These are phyloP conservation scores for Mythimna ferrago DNA, from an alignment of 2,888 invertebrate species.

Conservation along the genomic window DNA sequence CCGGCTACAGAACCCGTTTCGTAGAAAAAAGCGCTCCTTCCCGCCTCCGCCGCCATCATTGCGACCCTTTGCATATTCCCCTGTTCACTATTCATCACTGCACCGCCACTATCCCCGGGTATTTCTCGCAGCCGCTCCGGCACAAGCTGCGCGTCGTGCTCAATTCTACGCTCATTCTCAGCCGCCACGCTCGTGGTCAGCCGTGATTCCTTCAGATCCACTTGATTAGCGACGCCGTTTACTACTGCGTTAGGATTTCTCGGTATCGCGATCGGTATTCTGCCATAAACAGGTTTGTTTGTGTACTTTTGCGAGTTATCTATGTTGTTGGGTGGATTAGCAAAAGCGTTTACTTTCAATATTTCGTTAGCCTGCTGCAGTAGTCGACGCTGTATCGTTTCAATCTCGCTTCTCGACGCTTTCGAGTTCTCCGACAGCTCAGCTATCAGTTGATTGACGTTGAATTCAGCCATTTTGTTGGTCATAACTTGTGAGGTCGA, in stretches of 20 bases:
- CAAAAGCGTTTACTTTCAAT: conserved; percentile 87
- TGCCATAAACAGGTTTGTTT: conserved; percentile 81
- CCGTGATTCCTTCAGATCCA: conserved; percentile 71
- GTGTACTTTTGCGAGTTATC: conserved; percentile 81
- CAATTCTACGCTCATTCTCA: conserved; percentile 71
- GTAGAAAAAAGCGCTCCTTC: conserved; percentile 91
- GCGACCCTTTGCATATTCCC: conserved; percentile 87
- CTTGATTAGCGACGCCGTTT: conserved; percentile 68
- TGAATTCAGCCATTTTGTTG: conserved; percentile 81
- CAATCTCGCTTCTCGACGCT: conserved; percentile 86
- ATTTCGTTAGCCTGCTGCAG: conserved; percentile 87
- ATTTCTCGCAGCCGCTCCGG: conserved; percentile 86
- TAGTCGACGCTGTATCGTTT: conserved; percentile 84
- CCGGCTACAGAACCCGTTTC: conserved; percentile 88
- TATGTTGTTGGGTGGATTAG: conserved; percentile 81
- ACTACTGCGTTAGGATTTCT: conserved; percentile 73
- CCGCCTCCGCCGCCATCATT: conserved; percentile 82
- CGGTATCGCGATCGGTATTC: conserved; percentile 76
- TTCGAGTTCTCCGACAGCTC: conserved; percentile 86
- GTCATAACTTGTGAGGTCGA: conserved; percentile 66
- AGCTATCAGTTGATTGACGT: conserved; percentile 85
- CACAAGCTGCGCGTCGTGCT: conserved; percentile 83
- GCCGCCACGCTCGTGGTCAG: conserved; percentile 62
- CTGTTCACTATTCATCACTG: conserved; percentile 84
- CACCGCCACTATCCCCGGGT: conserved; percentile 74